These are phyloP conservation scores for Perdita meconis DNA, from an alignment of 2,888 invertebrate genomes.

Conservation along the genomic window DNA sequence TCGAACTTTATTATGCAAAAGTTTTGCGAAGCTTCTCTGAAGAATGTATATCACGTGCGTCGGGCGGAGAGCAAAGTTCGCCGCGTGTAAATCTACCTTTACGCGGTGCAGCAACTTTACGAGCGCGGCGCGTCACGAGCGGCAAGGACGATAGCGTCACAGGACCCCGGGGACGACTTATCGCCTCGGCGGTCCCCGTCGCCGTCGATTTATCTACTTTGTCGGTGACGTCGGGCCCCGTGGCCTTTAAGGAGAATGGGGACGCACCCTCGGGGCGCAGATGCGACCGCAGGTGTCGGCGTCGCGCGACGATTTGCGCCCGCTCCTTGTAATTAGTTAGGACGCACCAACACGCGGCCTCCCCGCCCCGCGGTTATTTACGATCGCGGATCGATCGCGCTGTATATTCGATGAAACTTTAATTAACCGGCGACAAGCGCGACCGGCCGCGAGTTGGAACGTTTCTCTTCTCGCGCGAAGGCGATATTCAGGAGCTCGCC, in stretches of 20 bases:
- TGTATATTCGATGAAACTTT: constrained; percentile 54
- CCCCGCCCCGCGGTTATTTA: constrained; percentile 35
- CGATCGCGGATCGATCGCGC: constrained; percentile 55
- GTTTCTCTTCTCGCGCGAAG: constrained; percentile 3
- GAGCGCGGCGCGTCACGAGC: constrained; percentile 52
- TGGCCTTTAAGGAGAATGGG: constrained; percentile 23
- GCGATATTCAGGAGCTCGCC: no score
- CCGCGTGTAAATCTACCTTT: no score
- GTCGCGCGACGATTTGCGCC: constrained; percentile 47
- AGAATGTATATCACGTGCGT: no score
- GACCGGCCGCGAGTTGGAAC: background rate
- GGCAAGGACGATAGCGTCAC: constrained; percentile 43
- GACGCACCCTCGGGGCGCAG: constrained; percentile 47
- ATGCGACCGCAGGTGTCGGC: constrained; percentile 45
- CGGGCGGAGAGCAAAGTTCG: no score
- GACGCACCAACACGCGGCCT: constrained; percentile 4
- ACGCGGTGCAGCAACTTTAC: no score
- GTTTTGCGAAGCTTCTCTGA: no score
- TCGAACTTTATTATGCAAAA: no score
- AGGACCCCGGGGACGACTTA: constrained; percentile 21
- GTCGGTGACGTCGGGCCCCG: constrained; percentile 28
- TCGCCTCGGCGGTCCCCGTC: constrained; percentile 34
- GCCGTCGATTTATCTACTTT: constrained; percentile 67
- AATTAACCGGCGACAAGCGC: constrained; percentile 41
- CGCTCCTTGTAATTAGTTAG: constrained; percentile 48